These are phyloP conservation scores for Erebia palarica DNA, from an alignment of 2,888 invertebrate species.

Conservation along the genomic window DNA sequence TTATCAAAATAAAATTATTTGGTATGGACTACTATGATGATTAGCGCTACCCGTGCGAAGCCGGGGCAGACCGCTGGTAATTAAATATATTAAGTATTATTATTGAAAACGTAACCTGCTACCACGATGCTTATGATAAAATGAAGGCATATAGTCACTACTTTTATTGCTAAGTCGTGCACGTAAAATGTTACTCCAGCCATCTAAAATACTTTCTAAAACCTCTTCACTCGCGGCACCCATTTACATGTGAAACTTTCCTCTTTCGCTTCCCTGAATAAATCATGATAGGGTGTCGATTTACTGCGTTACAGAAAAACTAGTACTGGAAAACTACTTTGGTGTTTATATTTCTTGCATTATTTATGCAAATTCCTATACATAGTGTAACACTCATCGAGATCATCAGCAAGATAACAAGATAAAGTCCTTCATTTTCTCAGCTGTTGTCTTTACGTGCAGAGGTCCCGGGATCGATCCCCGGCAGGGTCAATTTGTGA, in stretches of 20 bases:
- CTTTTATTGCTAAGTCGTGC: slow-evolving; percentile 27
- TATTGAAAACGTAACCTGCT: not conserved
- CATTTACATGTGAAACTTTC: slow-evolving; percentile 38
- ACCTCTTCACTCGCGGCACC: slow-evolving; percentile 27
- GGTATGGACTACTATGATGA: too few species aligned
- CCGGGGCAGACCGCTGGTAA: too few species aligned
- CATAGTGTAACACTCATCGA: too few species aligned
- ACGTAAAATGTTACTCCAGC: slow-evolving; percentile 34
- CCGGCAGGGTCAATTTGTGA: too few species aligned
- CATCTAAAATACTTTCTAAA: slow-evolving; percentile 37
- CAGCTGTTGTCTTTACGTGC: too few species aligned
- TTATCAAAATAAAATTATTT: too few species aligned
- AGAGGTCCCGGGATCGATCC: too few species aligned
- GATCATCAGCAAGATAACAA: too few species aligned
- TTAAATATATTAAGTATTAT: too few species aligned
- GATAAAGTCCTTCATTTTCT: too few species aligned
- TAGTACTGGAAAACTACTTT: not conserved
- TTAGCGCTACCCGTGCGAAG: too few species aligned
- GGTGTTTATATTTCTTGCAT: not conserved
- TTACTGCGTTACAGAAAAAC: slow-evolving; percentile 9
- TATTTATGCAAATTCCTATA: too few species aligned
- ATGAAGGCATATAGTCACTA: not conserved
- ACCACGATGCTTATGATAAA: not conserved
- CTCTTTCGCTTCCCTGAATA: slow-evolving; percentile 32
- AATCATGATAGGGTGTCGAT: slow-evolving; percentile 35